phyloP scores from a whole-genome alignment of 2,888 invertebrate species.

The Erynnis tages region DNA sequence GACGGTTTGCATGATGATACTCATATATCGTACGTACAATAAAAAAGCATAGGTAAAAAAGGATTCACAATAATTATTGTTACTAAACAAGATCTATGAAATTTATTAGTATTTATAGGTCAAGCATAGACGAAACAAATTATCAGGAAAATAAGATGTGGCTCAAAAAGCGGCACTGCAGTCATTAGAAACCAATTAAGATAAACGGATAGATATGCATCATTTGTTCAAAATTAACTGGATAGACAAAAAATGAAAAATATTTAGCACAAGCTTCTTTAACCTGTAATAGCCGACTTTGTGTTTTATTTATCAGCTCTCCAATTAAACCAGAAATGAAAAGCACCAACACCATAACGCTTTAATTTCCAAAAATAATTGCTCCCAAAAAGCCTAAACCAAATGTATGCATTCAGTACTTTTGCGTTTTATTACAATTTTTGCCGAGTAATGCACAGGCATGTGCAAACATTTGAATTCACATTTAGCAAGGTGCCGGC shows the following conservation, averaged over 20 bases:
- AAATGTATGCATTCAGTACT: constrained; percentile 19
- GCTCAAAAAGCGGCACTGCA: no score
- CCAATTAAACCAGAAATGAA: constrained; percentile 21
- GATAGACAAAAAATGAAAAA: constrained; percentile 9
- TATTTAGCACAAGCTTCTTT: not conserved
- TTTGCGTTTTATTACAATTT: constrained; percentile 14
- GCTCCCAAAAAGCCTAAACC: constrained; percentile 24
- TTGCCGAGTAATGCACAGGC: not conserved
- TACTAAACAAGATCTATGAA: no score
- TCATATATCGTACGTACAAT: no score
- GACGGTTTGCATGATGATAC: no score
- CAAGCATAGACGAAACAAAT: no score
- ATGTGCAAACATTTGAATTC: constrained; percentile 7
- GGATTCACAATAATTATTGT: no score
- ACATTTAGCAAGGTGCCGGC: not conserved
- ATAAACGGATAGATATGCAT: no score
- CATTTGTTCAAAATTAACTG: not conserved
- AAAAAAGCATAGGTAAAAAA: no score
- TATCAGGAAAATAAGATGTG: no score
- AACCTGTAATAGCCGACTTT: not conserved
- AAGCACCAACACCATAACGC: constrained; percentile 18
- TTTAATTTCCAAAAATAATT: constrained; percentile 25
- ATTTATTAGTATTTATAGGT: no score
- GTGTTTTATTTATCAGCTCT: constrained; percentile 14
- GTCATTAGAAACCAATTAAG: no score